Percentiles rank a stretch among this genome's conserved stretches.
Evolutionary conservation across 2,797 vertebrate genomes (phyloP).

Genomic region (Sternarchorhynchus goeldii): DNA sequence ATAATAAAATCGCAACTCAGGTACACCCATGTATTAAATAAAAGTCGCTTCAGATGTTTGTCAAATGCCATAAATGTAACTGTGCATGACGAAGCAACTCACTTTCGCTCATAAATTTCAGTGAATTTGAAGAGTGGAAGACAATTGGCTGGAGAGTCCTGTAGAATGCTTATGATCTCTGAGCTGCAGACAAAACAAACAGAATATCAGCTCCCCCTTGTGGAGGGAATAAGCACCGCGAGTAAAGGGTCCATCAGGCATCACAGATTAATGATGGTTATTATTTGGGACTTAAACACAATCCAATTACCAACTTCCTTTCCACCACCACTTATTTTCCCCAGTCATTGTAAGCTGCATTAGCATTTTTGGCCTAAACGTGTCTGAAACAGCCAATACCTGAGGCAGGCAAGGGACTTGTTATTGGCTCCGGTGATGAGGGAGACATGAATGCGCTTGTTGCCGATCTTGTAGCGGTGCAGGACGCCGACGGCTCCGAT

Average conservation of each 20-base stretch:
- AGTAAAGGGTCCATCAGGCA: no score
- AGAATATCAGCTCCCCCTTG: background rate
- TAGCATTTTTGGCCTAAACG: no score
- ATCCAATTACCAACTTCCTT: no score
- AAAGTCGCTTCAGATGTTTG: background rate
- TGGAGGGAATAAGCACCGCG: background rate
- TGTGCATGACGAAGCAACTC: slow-evolving; percentile 50
- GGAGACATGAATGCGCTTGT: slow-evolving; percentile 93
- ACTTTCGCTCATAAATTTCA: slow-evolving; percentile 98
- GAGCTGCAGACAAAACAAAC: slow-evolving; percentile 70
- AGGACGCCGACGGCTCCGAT: slow-evolving; percentile 87
- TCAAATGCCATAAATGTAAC: background rate
- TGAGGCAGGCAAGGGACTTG: slow-evolving; percentile 86
- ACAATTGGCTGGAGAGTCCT: slow-evolving; percentile 93
- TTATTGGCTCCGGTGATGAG: slow-evolving; percentile 84
- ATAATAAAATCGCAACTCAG: no score
- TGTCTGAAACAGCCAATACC: slow-evolving; percentile 69
- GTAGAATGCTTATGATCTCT: slow-evolving; percentile 87
- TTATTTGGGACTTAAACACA: no score
- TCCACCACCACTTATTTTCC: no score
- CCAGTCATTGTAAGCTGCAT: no score
- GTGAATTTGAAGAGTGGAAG: slow-evolving; percentile 94
- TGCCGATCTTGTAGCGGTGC: slow-evolving; percentile 92
- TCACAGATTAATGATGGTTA: background rate
- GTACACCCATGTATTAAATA: no score